Base-by-base conservation (phyloP, 92 coral and sea anemone species). In the Porites evermanni region DNA sequence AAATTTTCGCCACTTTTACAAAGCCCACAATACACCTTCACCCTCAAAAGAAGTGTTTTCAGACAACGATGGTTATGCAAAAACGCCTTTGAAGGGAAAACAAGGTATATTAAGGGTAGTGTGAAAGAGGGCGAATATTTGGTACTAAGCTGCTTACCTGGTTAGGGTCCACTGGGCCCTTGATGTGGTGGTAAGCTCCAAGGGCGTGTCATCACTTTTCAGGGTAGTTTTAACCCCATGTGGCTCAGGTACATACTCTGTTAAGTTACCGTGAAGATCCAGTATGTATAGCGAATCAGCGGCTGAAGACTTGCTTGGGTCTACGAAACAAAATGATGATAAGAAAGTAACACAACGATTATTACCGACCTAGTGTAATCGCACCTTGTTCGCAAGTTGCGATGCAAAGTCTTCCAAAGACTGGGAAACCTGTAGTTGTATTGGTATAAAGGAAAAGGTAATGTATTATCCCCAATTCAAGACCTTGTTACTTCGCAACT, bases 191-290 rank as follows among this genome's bases (percentile, higher is more conserved):
- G 51, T 71, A 50, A 94, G 92, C 80, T 96, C 95, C 84, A 95
- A 92, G 53, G 99, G 99, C 67, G 98, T 91, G 74, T 96, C 98
- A 70, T 93, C 92, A 84, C 97, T 91, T 53, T 93, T 96, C 11
- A 97, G 98, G 14, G 91, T 88, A 74, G 89, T 91, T 88, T 91
- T 96, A 61, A 94, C 67, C 4, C 94, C 95, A 72, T 95, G 97
- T 8, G 98, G 98, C 78, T 96, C 99, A 80, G 95, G 72, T 23
- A 92, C 84, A 86, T 95, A 96, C 86, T 96, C 99, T 7, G 96
- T 95, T 54, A 96, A 94, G 92, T 88, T 95, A 78, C 99, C 99
- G 89, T 96, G 98, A 90, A 93, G 95, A 88, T 95, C 98, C 74
- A 96, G 93, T 67, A 95, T 88, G 70, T 89, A 96, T 81, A 96